A percentile compares a stretch with the other conserved stretches of the same genome.
Conservation (phyloP, 2,797 vertebrate genomes). For the Odontamblyopus rebecca region DNA sequence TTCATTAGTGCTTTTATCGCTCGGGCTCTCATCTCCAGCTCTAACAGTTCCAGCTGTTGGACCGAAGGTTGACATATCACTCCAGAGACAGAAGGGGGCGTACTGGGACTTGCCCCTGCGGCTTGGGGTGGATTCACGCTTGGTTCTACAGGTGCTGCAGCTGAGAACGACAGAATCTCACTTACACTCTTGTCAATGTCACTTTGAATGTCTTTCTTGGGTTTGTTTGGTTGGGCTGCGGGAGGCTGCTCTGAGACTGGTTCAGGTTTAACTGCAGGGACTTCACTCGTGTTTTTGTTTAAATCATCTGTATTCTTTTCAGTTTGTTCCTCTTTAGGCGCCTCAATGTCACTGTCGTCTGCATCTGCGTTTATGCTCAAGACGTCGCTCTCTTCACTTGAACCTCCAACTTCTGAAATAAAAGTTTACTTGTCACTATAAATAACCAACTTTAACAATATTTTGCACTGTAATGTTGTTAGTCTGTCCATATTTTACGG, state of each 20-base stretch:
- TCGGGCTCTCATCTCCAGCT: constrained; percentile 95
- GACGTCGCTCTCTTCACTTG: constrained; percentile 93
- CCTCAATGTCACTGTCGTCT: constrained; percentile 96
- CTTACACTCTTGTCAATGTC: constrained; percentile 96
- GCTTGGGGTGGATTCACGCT: neutral
- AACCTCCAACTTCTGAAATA: constrained; percentile 66
- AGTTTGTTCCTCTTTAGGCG: constrained; percentile 81
- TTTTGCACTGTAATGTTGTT: neutral
- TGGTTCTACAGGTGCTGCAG: constrained; percentile 56
- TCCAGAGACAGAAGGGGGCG: neutral
- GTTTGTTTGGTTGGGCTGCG: constrained; percentile 8
- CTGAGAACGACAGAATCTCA: constrained; percentile 87
- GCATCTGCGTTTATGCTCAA: constrained; percentile 96
- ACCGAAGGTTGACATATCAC: constrained; percentile 85
- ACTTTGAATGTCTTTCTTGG: constrained; percentile 84
- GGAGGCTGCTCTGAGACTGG: neutral
- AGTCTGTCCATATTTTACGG: neutral
- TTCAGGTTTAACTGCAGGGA: constrained; percentile 1
- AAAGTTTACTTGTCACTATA: constrained; percentile 6
- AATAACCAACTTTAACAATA: neutral
- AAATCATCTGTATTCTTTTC: constrained; percentile 64
- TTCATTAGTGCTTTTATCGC: constrained; percentile 99
- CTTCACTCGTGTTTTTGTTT: constrained; percentile 35
- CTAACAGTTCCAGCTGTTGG: constrained; percentile 94
- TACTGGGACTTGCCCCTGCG: neutral